Percentiles rank a stretch among this genome's conserved stretches.
phyloP scores from a whole-genome alignment of 2,888 invertebrate genomes.

The Digitonthophagus gazella region DNA sequence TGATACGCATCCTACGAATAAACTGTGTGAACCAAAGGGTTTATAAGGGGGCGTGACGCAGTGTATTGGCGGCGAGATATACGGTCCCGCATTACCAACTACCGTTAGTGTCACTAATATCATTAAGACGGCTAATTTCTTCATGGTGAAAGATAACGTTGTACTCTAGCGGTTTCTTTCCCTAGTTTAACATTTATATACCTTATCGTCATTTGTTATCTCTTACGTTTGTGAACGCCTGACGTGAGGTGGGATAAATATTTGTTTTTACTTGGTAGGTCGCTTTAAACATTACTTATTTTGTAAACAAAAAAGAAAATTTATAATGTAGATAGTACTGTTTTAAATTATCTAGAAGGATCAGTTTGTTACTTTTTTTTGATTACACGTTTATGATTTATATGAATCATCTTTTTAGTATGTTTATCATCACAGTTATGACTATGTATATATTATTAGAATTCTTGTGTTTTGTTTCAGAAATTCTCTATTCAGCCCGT shows the following conservation, averaged over 20 bases:
- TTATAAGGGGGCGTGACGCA: conserved; percentile 26
- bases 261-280: background rate
- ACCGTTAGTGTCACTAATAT: background rate
- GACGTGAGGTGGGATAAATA: conserved; percentile 5
- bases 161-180: background rate
- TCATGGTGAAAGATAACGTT: background rate
- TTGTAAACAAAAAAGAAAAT: no score
- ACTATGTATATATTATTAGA: no score
- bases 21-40: conserved; percentile 35
- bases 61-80: background rate
- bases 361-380: no score
- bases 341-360: no score
- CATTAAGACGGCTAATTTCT: background rate
- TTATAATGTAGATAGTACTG: no score
- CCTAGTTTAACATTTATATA: background rate
- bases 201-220: background rate
- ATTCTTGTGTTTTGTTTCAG: no score
- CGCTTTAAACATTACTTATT: no score
- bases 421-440: no score
- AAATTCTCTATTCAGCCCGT: no score
- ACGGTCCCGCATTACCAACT: background rate
- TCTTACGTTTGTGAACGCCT: background rate
- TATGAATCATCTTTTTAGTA: no score
- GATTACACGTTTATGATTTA: no score
- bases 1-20: conserved; percentile 42